Base-by-base conservation (phyloP, 2,888 invertebrate species). In the Drosophila macrothrix region DNA sequence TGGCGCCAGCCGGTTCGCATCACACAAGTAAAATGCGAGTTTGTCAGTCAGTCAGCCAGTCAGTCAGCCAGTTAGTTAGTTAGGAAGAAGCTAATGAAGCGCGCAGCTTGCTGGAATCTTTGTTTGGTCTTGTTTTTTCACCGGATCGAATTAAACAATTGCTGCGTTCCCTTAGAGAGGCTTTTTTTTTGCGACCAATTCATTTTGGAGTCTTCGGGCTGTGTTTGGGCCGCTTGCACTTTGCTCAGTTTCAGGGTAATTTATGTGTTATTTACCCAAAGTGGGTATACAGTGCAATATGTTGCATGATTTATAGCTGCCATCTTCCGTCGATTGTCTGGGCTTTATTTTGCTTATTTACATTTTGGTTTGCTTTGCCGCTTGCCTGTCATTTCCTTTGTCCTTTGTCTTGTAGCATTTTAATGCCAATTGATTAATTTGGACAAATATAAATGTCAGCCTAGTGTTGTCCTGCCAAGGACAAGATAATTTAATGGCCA, bases 261-360 rank as follows among this genome's bases (percentile, higher is more conserved):
- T 90, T 90, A 86, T 88, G 76, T 84, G 78, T 76, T 84, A 77
- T 89, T 88, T 88, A 83, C 77, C 76, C 63, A 82, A 79, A 81
- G 74, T 78, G 67, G 78, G 66, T 61, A 25, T 25, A 49, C 72
- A 61, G 14, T 75, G 72, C 88, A 90, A 88, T 88, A 82, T 88
- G 88, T 82, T 88, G 81, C 88, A 84, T 88, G 90, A 88, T 88
- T 88, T 88, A 88, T 86, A 56, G 69, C 76, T 54, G 76, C 70
- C 83, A 85, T 81, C 79, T 73, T 66, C 55, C 52, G 78, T 78
- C 81, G 72, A 83, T 78, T 83, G 78, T 76, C 69, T 43, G 53
- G 35, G 50, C 60, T 54, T 56, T n/a, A 54, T 16, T 64, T 65
- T 76, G 39, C 33, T 66, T 80, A 73, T 79, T 79, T 67, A 78